phyloP scores from a whole-genome alignment of 2,113 vertebrate genomes.

The Anoura caudifer region DNA sequence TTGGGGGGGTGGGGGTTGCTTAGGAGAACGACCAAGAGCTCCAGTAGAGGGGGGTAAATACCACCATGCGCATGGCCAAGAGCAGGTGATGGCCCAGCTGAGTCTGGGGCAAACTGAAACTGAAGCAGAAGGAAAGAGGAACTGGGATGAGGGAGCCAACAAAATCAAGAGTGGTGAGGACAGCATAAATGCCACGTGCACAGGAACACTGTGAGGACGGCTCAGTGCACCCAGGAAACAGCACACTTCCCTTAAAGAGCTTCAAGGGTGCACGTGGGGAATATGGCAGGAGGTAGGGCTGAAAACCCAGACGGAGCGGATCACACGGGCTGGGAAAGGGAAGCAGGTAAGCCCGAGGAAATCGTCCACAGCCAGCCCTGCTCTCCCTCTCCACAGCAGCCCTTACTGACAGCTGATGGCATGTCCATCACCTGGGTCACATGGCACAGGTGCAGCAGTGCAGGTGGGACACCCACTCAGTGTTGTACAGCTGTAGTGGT shows the following conservation, averaged over 20 bases:
- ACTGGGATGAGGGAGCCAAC: not conserved
- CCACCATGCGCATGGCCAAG: rapidly evolving
- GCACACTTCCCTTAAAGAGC: not conserved
- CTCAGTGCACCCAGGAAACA: rapidly evolving
- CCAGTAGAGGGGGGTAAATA: rapidly evolving
- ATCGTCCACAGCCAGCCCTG: rapidly evolving
- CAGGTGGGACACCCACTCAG: rapidly evolving
- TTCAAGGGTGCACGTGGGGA: rapidly evolving
- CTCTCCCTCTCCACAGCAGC: not conserved
- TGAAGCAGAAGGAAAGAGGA: not conserved
- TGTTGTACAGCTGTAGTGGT: not conserved
- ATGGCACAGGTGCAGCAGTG: not conserved
- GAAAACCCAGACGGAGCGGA: not conserved
- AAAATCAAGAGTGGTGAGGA: not conserved
- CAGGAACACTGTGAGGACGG: rapidly evolving
- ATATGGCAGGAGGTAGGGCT: not conserved
- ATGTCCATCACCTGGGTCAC: rapidly evolving
- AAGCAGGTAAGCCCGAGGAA: not conserved
- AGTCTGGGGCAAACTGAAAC: not conserved
- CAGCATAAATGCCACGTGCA: rapidly evolving
- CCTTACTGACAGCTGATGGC: not conserved
- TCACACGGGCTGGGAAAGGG: too few relatives aligned
- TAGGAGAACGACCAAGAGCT: not conserved
- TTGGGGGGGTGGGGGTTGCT: rapidly evolving
- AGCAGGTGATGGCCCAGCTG: not conserved